Evolutionary conservation across 1,140 invertebrate species (phyloP).

Genomic region (Metopolophium dirhodum): DNA sequence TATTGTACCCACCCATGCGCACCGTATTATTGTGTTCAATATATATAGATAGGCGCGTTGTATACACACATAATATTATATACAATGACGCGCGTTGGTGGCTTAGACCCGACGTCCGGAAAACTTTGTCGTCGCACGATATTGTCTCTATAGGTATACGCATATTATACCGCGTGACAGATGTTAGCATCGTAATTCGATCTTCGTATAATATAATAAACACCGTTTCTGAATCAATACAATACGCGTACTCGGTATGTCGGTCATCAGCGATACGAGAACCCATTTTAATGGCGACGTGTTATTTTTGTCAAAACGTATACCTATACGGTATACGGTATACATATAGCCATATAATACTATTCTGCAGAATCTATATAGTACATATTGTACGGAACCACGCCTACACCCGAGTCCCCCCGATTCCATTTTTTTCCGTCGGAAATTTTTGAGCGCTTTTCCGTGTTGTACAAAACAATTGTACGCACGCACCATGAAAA

Average conservation of each 20-base stretch:
- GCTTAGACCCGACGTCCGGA: background rate
- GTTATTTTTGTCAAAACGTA: background rate
- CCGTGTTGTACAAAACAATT: too few relatives aligned
- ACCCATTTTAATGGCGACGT: background rate
- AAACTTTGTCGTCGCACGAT: background rate
- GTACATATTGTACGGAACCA: too few relatives aligned
- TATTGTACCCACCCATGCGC: background rate
- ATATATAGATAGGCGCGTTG: background rate
- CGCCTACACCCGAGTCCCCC: too few relatives aligned
- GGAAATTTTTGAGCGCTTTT: too few relatives aligned
- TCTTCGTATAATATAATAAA: background rate
- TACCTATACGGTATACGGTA: background rate
- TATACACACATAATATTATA: background rate
- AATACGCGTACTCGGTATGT: background rate
- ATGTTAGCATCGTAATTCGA: slow-evolving; percentile 4
- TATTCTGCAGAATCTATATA: too few relatives aligned
- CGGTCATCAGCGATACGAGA: background rate
- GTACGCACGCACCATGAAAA: too few relatives aligned
- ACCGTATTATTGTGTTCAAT: background rate
- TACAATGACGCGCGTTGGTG: background rate
- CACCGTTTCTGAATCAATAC: background rate
- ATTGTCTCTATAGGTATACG: too few relatives aligned
- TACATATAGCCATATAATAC: too few relatives aligned
- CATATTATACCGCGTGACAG: background rate
- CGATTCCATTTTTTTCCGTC: too few relatives aligned